phyloP scores from a whole-genome alignment of 2,888 invertebrate genomes.

The Malthinus seriepunctatus region DNA sequence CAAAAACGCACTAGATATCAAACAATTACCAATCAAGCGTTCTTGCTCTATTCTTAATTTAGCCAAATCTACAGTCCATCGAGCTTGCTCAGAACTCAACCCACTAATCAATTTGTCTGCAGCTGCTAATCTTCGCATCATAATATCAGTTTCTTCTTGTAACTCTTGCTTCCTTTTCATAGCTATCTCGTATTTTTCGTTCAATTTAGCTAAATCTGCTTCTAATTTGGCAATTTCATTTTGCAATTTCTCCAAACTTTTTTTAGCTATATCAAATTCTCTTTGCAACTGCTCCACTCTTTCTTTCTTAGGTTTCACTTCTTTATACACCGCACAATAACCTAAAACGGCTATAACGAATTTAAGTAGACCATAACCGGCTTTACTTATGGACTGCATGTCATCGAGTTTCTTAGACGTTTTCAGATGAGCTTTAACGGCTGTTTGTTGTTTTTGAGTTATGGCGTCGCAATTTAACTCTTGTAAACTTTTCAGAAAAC shows the following conservation, averaged over 20 bases:
- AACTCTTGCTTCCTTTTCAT: conserved; percentile 68
- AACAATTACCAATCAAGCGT: conserved; percentile 80
- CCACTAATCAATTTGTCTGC: conserved; percentile 89
- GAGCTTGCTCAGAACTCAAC: conserved; percentile 78
- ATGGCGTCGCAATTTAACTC: conserved; percentile 86
- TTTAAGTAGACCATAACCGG: conserved; percentile 82
- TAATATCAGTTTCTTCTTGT: conserved; percentile 80
- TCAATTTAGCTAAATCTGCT: conserved; percentile 68
- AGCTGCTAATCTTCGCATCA: conserved; percentile 77
- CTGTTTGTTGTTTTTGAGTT: conserved; percentile 70
- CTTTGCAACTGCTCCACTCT: conserved; percentile 76
- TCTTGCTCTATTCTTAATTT: conserved; percentile 72
- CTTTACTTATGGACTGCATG: conserved; percentile 83
- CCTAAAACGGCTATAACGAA: conserved; percentile 86
- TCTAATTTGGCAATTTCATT: conserved; percentile 75
- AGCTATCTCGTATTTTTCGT: conserved; percentile 76
- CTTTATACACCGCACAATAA: conserved; percentile 86
- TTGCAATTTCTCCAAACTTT: conserved; percentile 72
- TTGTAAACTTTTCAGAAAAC: conserved; percentile 76
- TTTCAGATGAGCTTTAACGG: conserved; percentile 74
- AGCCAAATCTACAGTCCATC: conserved; percentile 79
- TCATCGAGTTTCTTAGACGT: conserved; percentile 74
- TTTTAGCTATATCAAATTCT: conserved; percentile 67
- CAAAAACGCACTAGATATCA: conserved; percentile 80
- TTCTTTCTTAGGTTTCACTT: conserved; percentile 85